phyloP scores from a whole-genome alignment of 2,797 vertebrate species.

The Anableps anableps region DNA sequence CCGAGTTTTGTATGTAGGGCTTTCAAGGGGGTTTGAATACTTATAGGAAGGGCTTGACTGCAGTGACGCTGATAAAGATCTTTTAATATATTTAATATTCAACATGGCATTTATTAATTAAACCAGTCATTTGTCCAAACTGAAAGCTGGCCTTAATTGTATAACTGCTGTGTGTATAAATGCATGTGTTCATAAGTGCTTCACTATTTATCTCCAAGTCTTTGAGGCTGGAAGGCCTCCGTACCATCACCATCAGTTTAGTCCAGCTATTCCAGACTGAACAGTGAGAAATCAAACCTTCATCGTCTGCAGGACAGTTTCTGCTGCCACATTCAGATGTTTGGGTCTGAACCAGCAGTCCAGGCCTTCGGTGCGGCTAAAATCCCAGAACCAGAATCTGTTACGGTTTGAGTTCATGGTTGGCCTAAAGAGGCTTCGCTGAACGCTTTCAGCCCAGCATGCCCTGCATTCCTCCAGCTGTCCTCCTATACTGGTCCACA shows the following conservation, averaged over 20 bases:
- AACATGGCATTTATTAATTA: too few species aligned
- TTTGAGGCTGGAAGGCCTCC: too few species aligned
- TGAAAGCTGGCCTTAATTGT: too few species aligned
- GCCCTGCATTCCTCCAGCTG: conserved; percentile 62
- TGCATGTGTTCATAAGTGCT: too few species aligned
- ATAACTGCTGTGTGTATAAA: too few species aligned
- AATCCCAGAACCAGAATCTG: conserved; percentile 9
- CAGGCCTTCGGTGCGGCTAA: not conserved
- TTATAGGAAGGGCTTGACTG: too few species aligned
- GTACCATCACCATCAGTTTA: not conserved
- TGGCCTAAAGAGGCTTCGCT: not conserved
- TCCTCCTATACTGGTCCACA: conserved; percentile 29
- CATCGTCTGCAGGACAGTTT: not conserved
- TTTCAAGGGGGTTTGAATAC: too few species aligned
- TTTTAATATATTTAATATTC: too few species aligned
- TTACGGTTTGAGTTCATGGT: conserved; percentile 8
- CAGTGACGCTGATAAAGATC: too few species aligned
- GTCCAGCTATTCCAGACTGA: not conserved
- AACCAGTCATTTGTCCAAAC: too few species aligned
- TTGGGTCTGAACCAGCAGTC: not conserved
- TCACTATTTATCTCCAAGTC: too few species aligned
- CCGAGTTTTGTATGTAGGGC: too few species aligned
- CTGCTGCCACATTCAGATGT: not conserved
- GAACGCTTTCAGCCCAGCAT: conserved; percentile 51
- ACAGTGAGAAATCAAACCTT: not conserved